A percentile compares a stretch with the other conserved stretches of the same genome.
Conservation (phyloP, 2,888 invertebrate genomes). For the Theretra japonica region DNA sequence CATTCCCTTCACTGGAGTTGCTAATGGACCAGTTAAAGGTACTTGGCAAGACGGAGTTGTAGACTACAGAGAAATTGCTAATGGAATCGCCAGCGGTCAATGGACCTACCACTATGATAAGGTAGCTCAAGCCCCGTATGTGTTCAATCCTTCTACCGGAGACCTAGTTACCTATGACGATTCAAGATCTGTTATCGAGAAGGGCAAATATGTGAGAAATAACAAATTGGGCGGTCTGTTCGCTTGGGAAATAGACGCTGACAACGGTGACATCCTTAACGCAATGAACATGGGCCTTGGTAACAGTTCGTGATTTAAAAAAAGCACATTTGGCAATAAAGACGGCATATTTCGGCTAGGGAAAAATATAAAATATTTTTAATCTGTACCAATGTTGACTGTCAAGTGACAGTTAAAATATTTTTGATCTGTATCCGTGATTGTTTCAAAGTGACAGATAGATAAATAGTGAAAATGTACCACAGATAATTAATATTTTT, state of each 20-base stretch:
- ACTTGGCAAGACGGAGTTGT: constrained; percentile 82
- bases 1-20: constrained; percentile 77
- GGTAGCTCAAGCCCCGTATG: constrained; percentile 77
- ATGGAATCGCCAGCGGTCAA: constrained; percentile 70
- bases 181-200: constrained; percentile 76
- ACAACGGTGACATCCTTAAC: constrained; percentile 77
- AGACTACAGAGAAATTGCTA: constrained; percentile 77
- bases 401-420: constrained; percentile 3
- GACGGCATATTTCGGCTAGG: constrained; percentile 12
- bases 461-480: constrained; percentile 1
- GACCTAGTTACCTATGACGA: constrained; percentile 79
- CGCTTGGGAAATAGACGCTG: constrained; percentile 80
- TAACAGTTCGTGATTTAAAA: constrained; percentile 53
- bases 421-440: constrained; percentile 13
- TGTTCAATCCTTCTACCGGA: constrained; percentile 74
- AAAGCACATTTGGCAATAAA: constrained; percentile 13
- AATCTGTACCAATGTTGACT: background rate
- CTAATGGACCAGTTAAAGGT: constrained; percentile 76
- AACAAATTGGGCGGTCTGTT: constrained; percentile 79
- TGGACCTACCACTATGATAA: constrained; percentile 79
- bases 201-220: constrained; percentile 78
- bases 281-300: constrained; percentile 81
- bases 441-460: constrained; percentile 1
- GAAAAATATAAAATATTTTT: constrained; percentile 18
- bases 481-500: constrained; percentile 23